These are phyloP conservation scores for Xenopus tropicalis DNA, from an alignment of 2,113 vertebrate genomes.

Conservation along the genomic window UCB_Xtro_10.0 CM004445.2:111165501-111166000, in stretches of 20 bases:
- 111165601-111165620: slow-evolving; percentile 3
- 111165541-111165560: slow-evolving; percentile 15
- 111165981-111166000: no score
- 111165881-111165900: no score
- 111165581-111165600: slow-evolving; percentile 15
- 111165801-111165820: neutral
- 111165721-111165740: slow-evolving; percentile 9
- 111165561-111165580: slow-evolving; percentile 26
- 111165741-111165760: slow-evolving; percentile 12
- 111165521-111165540: slow-evolving; percentile 16
- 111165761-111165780: neutral
- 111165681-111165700: neutral
- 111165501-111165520: slow-evolving; percentile 13
- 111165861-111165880: no score
- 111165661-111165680: slow-evolving; percentile 25
- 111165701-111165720: slow-evolving; percentile 1
- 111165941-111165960: no score
- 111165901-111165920: no score
- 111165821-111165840: no score
- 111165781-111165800: no score
- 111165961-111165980: no score
- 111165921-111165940: no score
- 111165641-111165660: slow-evolving; percentile 13
- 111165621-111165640: slow-evolving; percentile 4
- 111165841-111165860: no score